Conservation (phyloP, 2,113 vertebrate genomes). For the Pachypanchax playfairii region DNA sequence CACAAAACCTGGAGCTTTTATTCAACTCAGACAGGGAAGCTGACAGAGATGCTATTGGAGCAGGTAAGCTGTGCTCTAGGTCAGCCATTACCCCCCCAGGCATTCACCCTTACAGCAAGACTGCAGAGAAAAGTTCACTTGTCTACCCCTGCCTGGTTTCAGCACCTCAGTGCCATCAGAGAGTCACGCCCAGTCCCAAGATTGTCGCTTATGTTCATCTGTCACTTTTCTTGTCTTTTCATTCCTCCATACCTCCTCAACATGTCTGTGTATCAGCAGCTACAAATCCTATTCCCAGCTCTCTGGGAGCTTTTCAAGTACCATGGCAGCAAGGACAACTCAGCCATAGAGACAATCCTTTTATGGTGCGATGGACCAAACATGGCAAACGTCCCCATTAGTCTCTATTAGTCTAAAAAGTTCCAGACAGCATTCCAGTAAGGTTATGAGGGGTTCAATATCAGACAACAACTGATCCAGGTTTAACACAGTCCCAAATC, state of each 20-base stretch:
- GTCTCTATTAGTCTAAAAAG: not conserved
- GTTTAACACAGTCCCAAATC: too few species aligned
- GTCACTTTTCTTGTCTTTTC: not conserved
- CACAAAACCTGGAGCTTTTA: not conserved
- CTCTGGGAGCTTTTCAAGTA: not conserved
- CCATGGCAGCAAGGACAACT: not conserved
- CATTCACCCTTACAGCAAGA: not conserved
- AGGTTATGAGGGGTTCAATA: too few species aligned
- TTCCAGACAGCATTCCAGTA: not conserved
- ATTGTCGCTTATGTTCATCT: too few species aligned
- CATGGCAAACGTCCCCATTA: not conserved
- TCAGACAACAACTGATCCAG: too few species aligned
- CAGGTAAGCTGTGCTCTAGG: too few species aligned
- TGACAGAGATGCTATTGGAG: not conserved
- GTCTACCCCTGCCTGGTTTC: not conserved
- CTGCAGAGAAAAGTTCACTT: not conserved
- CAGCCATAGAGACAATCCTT: not conserved
- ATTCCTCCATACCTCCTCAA: not conserved
- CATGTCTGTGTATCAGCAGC: not conserved
- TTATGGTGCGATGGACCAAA: not conserved
- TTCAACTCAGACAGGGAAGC: too few species aligned
- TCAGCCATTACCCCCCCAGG: too few species aligned
- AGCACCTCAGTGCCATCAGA: not conserved
- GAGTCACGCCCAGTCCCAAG: not conserved
- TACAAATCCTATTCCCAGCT: not conserved